Evolutionary conservation across 2,113 vertebrate genomes (phyloP).

Genomic region (Megaceryle torquata): DNA sequence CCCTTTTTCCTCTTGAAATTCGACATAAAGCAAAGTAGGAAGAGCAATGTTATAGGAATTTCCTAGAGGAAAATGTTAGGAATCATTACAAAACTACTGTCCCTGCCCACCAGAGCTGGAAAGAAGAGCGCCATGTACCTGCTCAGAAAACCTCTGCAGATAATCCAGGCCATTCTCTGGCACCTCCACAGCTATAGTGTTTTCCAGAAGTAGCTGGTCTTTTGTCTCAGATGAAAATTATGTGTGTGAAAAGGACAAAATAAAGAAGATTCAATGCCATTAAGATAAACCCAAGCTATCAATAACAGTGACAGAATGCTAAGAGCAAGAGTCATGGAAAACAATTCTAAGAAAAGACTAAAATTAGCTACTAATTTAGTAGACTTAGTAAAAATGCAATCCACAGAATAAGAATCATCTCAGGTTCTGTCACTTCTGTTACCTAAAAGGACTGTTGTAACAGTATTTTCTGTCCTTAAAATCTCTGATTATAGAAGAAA

Average conservation of each 20-base stretch:
- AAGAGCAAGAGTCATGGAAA: neutral
- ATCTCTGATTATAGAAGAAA: neutral
- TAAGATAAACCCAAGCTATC: neutral
- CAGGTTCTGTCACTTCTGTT: neutral
- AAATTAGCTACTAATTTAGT: neutral
- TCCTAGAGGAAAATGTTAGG: neutral
- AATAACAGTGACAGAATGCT: neutral
- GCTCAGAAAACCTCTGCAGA: neutral
- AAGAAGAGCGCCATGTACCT: neutral
- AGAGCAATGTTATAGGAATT: neutral
- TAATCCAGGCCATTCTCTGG: neutral
- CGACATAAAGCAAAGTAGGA: neutral
- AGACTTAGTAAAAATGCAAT: neutral
- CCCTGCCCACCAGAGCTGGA: neutral
- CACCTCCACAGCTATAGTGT: neutral
- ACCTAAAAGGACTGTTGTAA: neutral
- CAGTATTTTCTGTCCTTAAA: neutral
- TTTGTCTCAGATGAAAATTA: neutral
- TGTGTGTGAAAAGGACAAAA: neutral
- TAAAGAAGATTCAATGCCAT: neutral
- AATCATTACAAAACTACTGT: neutral
- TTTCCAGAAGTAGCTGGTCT: neutral
- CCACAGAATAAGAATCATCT: neutral
- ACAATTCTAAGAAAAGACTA: neutral
- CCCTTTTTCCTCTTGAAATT: accelerated